Evolutionary conservation across 2,113 vertebrate genomes (phyloP).

Genomic region (Aleadryas rufinucha): DNA sequence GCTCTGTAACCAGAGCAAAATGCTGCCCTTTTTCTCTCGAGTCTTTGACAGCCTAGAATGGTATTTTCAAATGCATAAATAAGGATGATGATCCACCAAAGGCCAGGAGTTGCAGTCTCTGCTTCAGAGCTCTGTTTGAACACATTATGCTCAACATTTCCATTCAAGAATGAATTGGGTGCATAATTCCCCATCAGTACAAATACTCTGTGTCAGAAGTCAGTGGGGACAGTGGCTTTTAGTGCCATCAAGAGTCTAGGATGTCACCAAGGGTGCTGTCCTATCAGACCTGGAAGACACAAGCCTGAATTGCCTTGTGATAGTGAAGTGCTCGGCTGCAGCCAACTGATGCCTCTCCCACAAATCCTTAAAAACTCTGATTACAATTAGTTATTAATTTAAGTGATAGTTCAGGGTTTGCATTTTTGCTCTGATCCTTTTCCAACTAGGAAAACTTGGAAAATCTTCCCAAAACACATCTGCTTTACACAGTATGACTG

Average conservation of each 20-base stretch:
- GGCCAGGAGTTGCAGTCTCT: not conserved
- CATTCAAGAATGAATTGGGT: not conserved
- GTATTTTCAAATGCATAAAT: not conserved
- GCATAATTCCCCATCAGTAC: not conserved
- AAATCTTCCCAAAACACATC: not conserved
- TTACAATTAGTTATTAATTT: not conserved
- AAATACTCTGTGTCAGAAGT: not conserved
- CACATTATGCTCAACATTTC: not conserved
- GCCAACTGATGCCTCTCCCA: not conserved
- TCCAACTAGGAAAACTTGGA: not conserved
- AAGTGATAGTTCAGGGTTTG: not conserved
- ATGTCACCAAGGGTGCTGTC: not conserved
- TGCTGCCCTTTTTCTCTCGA: not conserved
- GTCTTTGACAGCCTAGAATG: not conserved
- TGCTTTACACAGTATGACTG: not conserved
- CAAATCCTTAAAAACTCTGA: not conserved
- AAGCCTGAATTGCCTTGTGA: not conserved
- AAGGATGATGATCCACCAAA: not conserved
- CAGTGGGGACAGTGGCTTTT: not conserved
- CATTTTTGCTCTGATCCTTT: not conserved
- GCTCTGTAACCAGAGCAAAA: not conserved
- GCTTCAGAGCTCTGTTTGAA: not conserved
- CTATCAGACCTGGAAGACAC: not conserved
- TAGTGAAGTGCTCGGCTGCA: not conserved
- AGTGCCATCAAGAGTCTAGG: not conserved